Evolutionary conservation across 2,113 vertebrate genomes (phyloP), one percentile per base, ranked within the genome.

Genomic region (Gymnorhina tibicen): DNA sequence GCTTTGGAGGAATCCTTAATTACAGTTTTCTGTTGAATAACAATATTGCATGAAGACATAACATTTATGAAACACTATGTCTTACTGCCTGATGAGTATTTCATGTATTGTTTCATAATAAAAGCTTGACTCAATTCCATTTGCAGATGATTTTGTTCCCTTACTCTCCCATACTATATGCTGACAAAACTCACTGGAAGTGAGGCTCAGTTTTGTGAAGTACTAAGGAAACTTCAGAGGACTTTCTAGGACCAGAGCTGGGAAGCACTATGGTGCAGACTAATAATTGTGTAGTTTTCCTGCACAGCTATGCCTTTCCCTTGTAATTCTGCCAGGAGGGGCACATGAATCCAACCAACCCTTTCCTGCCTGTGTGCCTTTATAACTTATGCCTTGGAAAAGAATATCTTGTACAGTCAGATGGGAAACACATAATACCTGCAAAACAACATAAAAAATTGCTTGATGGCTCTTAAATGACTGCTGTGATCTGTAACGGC

Each of bases 51-150:
- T 23, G 47, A 74, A 91, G 78, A 82, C 11, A 32, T 19, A 63
- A 49, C 47, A 10, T 67, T 68, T 87, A 69, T 77, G 49, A 69
- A 91, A 60, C 32, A 64, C 63, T 89, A 13, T 56, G 23, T 85
- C 81, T 73, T 79, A 80, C 76, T 63, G 33, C 50, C 56, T 82
- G 18, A 64, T 58, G 37, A 84, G 8, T 77, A 68, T 75, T 96
- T 92, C 5, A 72, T 69, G 24, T 79, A 72, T 41, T 73, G 23
- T 64, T 90, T 83, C 73, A 53, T 66, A 93, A 96, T 96, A 97
- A 95, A 96, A 76, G 37, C 86, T 96, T 74, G 74, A 81, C 68
- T 81, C 44, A 91, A 62, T 70, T 52, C 20, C 21, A 35, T 63
- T 85, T 93, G 44, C 47, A 78, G 33, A 83, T 21, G 4, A 68